Conservation (phyloP, 2,888 invertebrate species). For the Pollenia amentaria region DNA sequence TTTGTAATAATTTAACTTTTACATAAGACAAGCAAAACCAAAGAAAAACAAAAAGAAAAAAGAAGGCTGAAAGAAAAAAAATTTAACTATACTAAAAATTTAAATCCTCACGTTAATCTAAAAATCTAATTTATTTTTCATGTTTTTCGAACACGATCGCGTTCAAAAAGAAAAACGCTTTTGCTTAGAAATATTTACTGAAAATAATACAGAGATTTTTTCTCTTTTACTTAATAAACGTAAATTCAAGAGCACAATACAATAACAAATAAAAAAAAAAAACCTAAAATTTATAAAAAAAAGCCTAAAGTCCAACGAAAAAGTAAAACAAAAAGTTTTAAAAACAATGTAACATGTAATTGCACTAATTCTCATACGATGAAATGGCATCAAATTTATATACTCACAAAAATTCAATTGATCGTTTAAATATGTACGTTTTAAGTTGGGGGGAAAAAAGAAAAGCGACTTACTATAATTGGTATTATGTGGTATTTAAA, state of each 20-base stretch:
- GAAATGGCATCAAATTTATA: slow-evolving; percentile 72
- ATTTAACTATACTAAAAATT: slow-evolving; percentile 60
- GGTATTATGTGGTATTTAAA: not conserved
- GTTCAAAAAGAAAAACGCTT: slow-evolving; percentile 54
- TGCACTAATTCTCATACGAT: slow-evolving; percentile 74
- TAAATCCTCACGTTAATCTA: slow-evolving; percentile 74
- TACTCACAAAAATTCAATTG: slow-evolving; percentile 59
- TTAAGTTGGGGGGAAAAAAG: slow-evolving; percentile 12
- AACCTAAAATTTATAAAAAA: slow-evolving; percentile 28
- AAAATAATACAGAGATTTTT: slow-evolving; percentile 37
- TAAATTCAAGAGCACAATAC: slow-evolving; percentile 72
- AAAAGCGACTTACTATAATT: slow-evolving; percentile 6
- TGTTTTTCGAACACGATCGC: slow-evolving; percentile 73
- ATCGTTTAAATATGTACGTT: slow-evolving; percentile 28
- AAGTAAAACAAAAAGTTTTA: slow-evolving; percentile 42
- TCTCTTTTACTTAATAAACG: slow-evolving; percentile 66
- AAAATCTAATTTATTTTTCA: slow-evolving; percentile 76
- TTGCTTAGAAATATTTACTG: slow-evolving; percentile 45
- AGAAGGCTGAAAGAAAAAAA: slow-evolving; percentile 30
- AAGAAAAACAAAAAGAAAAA: slow-evolving; percentile 27
- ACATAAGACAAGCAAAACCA: slow-evolving; percentile 56
- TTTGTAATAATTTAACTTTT: slow-evolving; percentile 74
- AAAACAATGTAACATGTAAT: slow-evolving; percentile 73
- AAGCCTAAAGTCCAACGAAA: slow-evolving; percentile 66
- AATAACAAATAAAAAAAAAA: slow-evolving; percentile 1